Percentiles rank a stretch among this genome's conserved stretches.
Evolutionary conservation across 2,113 vertebrate genomes (phyloP).

Genomic region (Phyllostomus discolor): DNA sequence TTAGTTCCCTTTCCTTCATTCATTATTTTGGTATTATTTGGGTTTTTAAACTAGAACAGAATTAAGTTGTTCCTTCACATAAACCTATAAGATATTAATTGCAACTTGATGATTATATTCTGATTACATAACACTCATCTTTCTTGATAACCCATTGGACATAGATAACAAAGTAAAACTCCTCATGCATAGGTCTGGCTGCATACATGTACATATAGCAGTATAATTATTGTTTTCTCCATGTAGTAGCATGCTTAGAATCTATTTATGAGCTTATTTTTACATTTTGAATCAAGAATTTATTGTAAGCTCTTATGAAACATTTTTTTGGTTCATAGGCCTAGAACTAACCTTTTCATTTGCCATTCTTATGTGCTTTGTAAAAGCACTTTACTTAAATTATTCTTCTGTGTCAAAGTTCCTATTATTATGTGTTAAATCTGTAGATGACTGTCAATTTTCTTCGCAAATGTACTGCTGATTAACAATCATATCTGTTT

Average conservation of each 20-base stretch:
- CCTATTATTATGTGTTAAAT: constrained; percentile 57
- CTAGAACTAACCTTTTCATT: constrained; percentile 51
- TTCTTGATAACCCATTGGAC: background rate
- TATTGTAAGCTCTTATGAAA: constrained; percentile 59
- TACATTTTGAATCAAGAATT: constrained; percentile 49
- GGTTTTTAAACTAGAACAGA: background rate
- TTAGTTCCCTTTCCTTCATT: background rate
- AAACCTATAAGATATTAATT: constrained; percentile 14
- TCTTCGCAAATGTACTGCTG: constrained; percentile 22
- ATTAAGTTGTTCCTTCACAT: background rate
- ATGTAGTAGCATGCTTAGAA: background rate
- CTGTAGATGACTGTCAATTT: constrained; percentile 46
- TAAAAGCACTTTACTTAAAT: constrained; percentile 26
- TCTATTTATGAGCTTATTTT: constrained; percentile 13
- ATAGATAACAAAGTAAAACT: constrained; percentile 14
- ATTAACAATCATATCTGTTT: constrained; percentile 46
- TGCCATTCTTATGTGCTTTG: constrained; percentile 36
- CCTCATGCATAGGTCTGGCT: background rate
- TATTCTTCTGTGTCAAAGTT: constrained; percentile 46
- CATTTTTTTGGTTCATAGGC: constrained; percentile 38
- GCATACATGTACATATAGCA: background rate
- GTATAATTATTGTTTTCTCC: background rate
- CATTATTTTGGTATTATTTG: background rate
- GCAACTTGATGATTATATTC: background rate
- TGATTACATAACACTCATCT: background rate